Evolutionary conservation across 2,888 invertebrate genomes (phyloP), one percentile per base, ranked within the genome.

Genomic region (Diarsia mendica): DNA sequence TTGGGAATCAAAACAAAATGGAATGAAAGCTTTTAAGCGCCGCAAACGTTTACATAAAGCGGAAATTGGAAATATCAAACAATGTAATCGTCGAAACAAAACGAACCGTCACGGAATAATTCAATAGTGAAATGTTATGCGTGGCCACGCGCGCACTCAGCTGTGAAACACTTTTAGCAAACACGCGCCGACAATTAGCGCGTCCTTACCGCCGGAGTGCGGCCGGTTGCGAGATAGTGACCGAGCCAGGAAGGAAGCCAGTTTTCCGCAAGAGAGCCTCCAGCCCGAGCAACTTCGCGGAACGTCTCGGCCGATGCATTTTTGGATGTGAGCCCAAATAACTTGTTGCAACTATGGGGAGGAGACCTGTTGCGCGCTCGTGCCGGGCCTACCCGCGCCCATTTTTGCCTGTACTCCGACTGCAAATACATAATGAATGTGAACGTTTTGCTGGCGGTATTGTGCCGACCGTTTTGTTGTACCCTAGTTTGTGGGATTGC

Each of bases 341-440:
- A 96, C 96, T 95, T 96, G 96, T 96, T 96, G 96, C 96, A 94
- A 91, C 92, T 86, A 88, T 85, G 90, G 95, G 93, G 87, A 85
- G 82, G 88, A 88, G 89, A 96, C 96, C 95, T 96, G 96, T 96
- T 96, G 96, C 95, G 85, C 84, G 80, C 90, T 89, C 90, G 92
- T 92, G 92, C 92, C 92, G 89, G 89, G 92, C 91, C 91, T 91
- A 91, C 88, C 85, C 88, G 82, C 88, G 85, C 83, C 84, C 92
- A 95, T 96, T 96, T 95, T 96, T 96, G 94, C 95, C 90, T 91
- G 92, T 89, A 91, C 90, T 90, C 90, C 84, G 87, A 88, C 88
- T 90, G 92, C 92, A 94, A 94, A 95, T 96, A 95, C 95, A 96
- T 96, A 95, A 96, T 96, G 95, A 95, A 96, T 94, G 95, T 93